Base-by-base conservation (phyloP, 2,113 vertebrate species). In the Channa maculata region DNA sequence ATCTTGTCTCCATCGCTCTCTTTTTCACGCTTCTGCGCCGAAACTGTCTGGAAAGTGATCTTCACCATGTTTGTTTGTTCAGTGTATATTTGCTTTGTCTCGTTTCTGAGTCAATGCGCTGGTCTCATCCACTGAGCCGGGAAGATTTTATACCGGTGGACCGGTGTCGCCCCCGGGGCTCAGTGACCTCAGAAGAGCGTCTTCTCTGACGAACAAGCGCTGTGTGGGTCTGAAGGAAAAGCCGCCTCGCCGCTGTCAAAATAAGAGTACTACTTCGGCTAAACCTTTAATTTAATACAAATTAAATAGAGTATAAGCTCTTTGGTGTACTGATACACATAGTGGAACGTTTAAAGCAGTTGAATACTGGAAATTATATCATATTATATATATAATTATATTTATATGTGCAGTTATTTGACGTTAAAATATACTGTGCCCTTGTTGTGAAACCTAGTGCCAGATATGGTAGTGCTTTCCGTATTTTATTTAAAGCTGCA, bases 21-120 rank as follows among this genome's bases (percentile, higher is more conserved):
- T 85, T 96, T 96, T 71, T 96, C 95, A 9, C 88, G 86, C 88
- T 97, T 98, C 88, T 95, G 89, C 55, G 86, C 91, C 79, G 94
- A 88, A 4, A 95, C 93, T 33, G 93, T 84, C 88, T 96, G 95
- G 77, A 96, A 96, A 3, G 95, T 95, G 78, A 97, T 97, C 94
- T 97, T 97, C 94, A 97, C 97, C 96, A 97, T 97, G 79, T 86
- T 83, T 90, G 57, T 62, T 52, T 65, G 54, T 12, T 79, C 54
- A 15, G 51, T 75, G 53, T 70, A 0, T 60, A 5, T 66, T 51
- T 75, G 44, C 54, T 86, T 50, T 53, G 43, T 80, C 53, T 89
- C 14, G 34, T 52, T 36, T 71, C 71, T 80, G 68, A 11, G 79
- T 79, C 71, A 51, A 64, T 77, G 63, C 15, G 79, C 62, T 89